phyloP scores from a whole-genome alignment of 2,113 vertebrate species.

The Ornithorhynchus anatinus region DNA sequence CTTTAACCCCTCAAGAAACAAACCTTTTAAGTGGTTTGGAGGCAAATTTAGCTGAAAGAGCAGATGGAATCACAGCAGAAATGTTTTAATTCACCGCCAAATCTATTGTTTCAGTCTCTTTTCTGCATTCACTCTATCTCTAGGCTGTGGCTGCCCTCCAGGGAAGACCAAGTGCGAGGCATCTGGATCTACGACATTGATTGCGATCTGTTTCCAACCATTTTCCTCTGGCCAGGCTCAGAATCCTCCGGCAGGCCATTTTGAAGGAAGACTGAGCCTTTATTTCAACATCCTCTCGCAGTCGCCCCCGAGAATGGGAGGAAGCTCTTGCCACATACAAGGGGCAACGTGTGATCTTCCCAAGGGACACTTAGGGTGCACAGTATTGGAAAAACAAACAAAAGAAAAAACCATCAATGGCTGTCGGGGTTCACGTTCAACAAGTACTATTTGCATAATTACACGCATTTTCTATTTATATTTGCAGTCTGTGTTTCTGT shows the following conservation, averaged over 20 bases:
- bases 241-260: background rate
- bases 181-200: slow-evolving; percentile 11
- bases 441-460: too few relatives aligned
- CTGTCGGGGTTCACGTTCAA: too few relatives aligned
- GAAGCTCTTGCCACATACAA: too few relatives aligned
- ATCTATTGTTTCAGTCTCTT: background rate
- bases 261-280: too few relatives aligned
- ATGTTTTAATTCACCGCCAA: slow-evolving; percentile 35
- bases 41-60: slow-evolving; percentile 42
- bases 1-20: slow-evolving; percentile 36
- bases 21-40: slow-evolving; percentile 33
- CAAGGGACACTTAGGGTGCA: too few relatives aligned
- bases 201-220: slow-evolving; percentile 22
- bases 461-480: too few relatives aligned
- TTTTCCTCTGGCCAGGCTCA: slow-evolving; percentile 13
- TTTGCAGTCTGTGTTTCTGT: too few relatives aligned
- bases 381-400: too few relatives aligned
- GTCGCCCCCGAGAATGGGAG: too few relatives aligned
- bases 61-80: slow-evolving; percentile 43
- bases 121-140: slow-evolving; percentile 33
- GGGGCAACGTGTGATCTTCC: too few relatives aligned
- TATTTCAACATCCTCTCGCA: too few relatives aligned
- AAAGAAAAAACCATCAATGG: too few relatives aligned
- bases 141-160: slow-evolving; percentile 39
- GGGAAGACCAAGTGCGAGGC: slow-evolving; percentile 22